phyloP scores from a whole-genome alignment of 1,140 invertebrate species.

The Metopolophium dirhodum region DNA sequence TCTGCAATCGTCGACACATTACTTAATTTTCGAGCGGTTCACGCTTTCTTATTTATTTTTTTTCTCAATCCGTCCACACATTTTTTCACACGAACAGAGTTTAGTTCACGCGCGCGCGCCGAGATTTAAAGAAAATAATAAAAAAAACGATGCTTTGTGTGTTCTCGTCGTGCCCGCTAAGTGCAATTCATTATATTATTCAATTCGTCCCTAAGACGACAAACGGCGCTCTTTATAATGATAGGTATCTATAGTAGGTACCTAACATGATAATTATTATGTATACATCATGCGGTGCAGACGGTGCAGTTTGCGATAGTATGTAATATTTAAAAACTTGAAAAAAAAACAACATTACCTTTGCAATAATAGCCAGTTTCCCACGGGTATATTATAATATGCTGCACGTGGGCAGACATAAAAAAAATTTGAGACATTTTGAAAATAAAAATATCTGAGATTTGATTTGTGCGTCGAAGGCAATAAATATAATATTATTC shows the following conservation, averaged over 20 bases:
- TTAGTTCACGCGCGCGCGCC: not conserved
- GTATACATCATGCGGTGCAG: not conserved
- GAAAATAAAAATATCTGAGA: not conserved
- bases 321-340: not conserved
- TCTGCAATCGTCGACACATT: slow-evolving; percentile 3
- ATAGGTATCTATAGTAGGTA: not conserved
- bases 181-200: slow-evolving; percentile 19
- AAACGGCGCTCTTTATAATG: not conserved
- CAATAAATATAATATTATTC: not conserved
- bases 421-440: not conserved
- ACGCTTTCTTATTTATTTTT: slow-evolving; percentile 39
- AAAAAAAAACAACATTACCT: not conserved
- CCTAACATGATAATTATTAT: not conserved
- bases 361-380: not conserved
- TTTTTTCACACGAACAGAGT: not conserved
- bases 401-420: not conserved
- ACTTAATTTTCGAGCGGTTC: slow-evolving; percentile 37
- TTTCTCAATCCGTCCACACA: slow-evolving; percentile 9
- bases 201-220: not conserved
- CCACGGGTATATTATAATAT: not conserved
- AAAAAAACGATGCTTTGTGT: slow-evolving; percentile 23
- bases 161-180: not conserved
- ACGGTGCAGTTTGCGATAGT: not conserved
- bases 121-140: slow-evolving; percentile 15
- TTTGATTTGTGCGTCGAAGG: too few species aligned